Evolutionary conservation across 2,888 invertebrate species (phyloP), one percentile per base, ranked within the genome.

Genomic region (Yponomeuta evonymella): DNA sequence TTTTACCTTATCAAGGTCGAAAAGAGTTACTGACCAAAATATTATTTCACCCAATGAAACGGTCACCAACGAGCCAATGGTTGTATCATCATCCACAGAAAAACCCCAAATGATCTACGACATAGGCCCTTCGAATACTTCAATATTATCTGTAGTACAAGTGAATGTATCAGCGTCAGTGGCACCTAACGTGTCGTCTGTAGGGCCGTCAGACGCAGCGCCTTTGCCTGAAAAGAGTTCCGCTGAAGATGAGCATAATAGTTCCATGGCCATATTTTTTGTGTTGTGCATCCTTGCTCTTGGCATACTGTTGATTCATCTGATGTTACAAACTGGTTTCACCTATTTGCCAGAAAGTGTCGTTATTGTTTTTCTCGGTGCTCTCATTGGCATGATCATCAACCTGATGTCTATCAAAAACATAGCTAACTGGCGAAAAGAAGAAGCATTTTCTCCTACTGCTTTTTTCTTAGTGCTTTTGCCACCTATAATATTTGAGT

Each of bases 401-500:
- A 98, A 98, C 85, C 90, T 98, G 9, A 95, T 98, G 93, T 97
- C 97, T 1, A 96, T 96, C 77, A 94, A 95, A 79, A 97, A 98
- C 82, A 95, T 97, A 77, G 97, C 97, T 65, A 98, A 98, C 84
- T 98, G 98, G 98, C 95, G 97, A 82, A 97, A 98, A 84, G 99
- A 99, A 84, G 99, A 99, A 88, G 98, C 98, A 0, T 98, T 99
- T 83, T 98, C 98, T 9, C 99, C 99, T 0, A 99, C 99, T 30
- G 98, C 99, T 33, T 99, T 99, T 87, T 99, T 99, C 83, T 93
- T 99, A 70, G 97, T 99, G 2, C 93, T 99, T 0, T 88, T 99
- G 70, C 99, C 99, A 11, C 99, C 99, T 0, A 99, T 99, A 71
- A 99, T 99, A 78, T 99, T 99, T 92, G 99, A 99, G 88, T 98